These are phyloP conservation scores for Catocala nupta DNA, from an alignment of 2,888 invertebrate species.

Conservation along the genomic window DNA sequence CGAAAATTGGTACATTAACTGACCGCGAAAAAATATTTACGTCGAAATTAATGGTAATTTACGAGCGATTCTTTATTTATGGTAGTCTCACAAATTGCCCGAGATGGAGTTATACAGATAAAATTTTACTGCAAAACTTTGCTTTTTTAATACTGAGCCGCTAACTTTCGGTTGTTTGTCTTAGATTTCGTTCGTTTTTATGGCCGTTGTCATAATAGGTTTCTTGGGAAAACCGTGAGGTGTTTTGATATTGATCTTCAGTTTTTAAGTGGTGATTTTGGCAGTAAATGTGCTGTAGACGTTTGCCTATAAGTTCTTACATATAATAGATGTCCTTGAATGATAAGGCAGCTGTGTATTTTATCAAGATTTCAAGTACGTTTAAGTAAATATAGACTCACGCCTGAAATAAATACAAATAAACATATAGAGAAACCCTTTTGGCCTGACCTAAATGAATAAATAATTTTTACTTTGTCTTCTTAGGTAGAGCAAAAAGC, in stretches of 20 bases:
- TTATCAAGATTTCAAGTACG: no score
- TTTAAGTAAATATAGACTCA: no score
- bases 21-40: conserved; percentile 37
- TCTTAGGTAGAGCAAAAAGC: no score
- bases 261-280: conserved; percentile 2
- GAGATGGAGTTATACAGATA: conserved; percentile 58
- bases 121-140: conserved; percentile 66
- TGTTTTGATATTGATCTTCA: conserved; percentile 7
- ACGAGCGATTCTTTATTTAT: conserved; percentile 61
- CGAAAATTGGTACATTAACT: not conserved
- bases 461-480: no score
- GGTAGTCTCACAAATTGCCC: conserved; percentile 56
- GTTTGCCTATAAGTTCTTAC: no score
- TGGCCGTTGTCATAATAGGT: conserved; percentile 24
- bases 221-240: conserved; percentile 1
- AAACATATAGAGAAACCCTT: no score
- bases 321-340: no score
- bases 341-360: no score
- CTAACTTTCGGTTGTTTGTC: conserved; percentile 54
- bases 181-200: conserved; percentile 44
- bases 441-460: no score
- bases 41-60: conserved; percentile 63
- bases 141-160: conserved; percentile 49
- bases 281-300: not conserved
- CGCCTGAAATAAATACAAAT: no score